Evolutionary conservation across 1,140 invertebrate genomes (phyloP).

Genomic region (Papilio polyxenes): DNA sequence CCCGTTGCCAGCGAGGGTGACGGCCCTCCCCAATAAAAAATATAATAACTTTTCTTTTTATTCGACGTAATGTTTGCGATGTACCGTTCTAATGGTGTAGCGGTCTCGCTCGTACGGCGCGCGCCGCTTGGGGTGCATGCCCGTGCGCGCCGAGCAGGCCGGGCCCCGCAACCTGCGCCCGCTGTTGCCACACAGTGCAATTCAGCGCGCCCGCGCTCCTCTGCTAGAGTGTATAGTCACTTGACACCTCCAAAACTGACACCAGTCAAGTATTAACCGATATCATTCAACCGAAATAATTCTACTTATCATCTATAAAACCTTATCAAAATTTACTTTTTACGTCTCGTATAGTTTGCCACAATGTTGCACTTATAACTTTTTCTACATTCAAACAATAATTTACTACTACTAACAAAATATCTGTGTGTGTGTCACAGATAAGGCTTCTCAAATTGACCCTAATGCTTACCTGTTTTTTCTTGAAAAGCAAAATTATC

Average conservation of each 20-base stretch:
- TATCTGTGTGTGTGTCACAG: not conserved
- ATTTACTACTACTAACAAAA: not conserved
- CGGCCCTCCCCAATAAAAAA: slow-evolving; percentile 78
- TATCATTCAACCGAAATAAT: not conserved
- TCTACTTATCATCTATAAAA: not conserved
- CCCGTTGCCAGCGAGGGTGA: slow-evolving; percentile 76
- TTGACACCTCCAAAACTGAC: not conserved
- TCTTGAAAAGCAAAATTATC: slow-evolving; percentile 31
- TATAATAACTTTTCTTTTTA: slow-evolving; percentile 81
- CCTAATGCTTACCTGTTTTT: slow-evolving; percentile 30
- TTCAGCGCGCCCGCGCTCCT: not conserved
- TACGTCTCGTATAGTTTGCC: not conserved
- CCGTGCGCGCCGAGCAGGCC: slow-evolving; percentile 15
- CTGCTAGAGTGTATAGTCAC: not conserved
- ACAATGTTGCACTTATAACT: not conserved
- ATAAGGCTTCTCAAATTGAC: slow-evolving; percentile 25
- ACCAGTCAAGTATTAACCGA: not conserved
- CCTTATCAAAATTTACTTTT: not conserved
- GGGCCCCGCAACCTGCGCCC: not conserved
- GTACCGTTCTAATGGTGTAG: slow-evolving; percentile 70
- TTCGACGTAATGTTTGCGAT: slow-evolving; percentile 77
- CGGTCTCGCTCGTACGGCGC: slow-evolving; percentile 65
- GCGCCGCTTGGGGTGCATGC: slow-evolving; percentile 51
- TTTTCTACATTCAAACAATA: slow-evolving; percentile 7
- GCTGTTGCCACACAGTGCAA: not conserved